Conservation (phyloP, 2,888 invertebrate genomes). For the Diarsia dahlii region DNA sequence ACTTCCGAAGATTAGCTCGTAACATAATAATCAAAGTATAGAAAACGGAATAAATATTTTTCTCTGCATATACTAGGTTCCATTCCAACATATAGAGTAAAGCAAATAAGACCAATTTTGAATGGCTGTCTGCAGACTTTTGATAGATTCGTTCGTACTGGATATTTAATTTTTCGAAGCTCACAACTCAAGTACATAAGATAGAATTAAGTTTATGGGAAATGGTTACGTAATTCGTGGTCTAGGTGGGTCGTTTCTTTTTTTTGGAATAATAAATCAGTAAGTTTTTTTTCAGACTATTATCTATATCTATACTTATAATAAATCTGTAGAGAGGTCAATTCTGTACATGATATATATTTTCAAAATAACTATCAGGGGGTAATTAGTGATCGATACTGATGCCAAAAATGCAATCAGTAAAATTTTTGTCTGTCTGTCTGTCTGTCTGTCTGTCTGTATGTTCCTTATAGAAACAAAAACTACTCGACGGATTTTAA, state of each 20-base stretch:
- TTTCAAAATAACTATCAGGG: no score
- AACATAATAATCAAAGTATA: slow-evolving; percentile 19
- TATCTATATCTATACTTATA: no score
- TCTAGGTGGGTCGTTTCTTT: background rate
- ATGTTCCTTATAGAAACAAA: no score
- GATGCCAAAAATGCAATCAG: no score
- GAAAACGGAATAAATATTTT: slow-evolving; percentile 9
- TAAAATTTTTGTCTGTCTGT: no score
- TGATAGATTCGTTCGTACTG: slow-evolving; percentile 18
- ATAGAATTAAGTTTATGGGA: background rate
- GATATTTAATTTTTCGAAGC: slow-evolving; percentile 9
- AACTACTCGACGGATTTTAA: no score
- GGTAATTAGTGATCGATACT: no score
- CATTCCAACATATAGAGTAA: no score
- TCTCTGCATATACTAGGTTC: slow-evolving; percentile 8
- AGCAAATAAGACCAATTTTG: slow-evolving; percentile 31
- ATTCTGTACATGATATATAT: no score
- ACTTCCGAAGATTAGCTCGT: background rate
- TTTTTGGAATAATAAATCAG: no score
- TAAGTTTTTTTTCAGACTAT: background rate
- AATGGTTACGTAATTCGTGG: background rate
- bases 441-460: no score
- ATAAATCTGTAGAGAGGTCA: no score
- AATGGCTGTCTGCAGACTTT: slow-evolving; percentile 6
- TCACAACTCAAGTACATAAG: background rate